These are phyloP conservation scores for Selenia dentaria DNA, from an alignment of 2,888 invertebrate genomes.

Conservation along the genomic window DNA sequence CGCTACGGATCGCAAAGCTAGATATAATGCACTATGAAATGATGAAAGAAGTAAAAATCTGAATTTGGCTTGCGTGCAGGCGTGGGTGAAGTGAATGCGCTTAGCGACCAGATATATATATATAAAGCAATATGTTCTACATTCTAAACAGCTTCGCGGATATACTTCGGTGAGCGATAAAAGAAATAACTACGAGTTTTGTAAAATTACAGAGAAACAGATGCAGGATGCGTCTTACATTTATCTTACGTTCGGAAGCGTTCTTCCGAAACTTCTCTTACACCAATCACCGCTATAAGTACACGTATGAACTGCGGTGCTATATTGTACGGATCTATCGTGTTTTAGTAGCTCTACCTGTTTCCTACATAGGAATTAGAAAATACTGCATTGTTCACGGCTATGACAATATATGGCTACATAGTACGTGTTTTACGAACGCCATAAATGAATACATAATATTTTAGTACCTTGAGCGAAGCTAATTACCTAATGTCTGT, in stretches of 20 bases:
- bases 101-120: conserved; percentile 67
- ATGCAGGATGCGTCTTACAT: conserved; percentile 20
- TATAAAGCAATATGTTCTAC: conserved; percentile 58
- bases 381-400: no score
- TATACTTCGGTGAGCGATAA: conserved; percentile 46
- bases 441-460: conserved; percentile 28
- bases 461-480: conserved; percentile 40
- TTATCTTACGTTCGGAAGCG: conserved; percentile 8
- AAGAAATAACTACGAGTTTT: conserved; percentile 38
- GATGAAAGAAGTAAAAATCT: conserved; percentile 44
- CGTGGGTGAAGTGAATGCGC: conserved; percentile 62
- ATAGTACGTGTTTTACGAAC: conserved; percentile 10
- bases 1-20: conserved; percentile 27
- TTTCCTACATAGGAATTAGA: no score
- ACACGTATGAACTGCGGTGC: no score
- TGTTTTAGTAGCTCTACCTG: no score
- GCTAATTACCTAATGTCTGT: conserved; percentile 65
- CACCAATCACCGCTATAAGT: conserved; percentile 1
- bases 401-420: no score
- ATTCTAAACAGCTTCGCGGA: conserved; percentile 46
- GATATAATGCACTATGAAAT: conserved; percentile 37
- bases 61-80: conserved; percentile 52
- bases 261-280: conserved; percentile 9
- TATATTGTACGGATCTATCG: no score
- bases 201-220: conserved; percentile 17